These are phyloP conservation scores for Stegana nigrithorax DNA, from an alignment of 2,888 invertebrate genomes.

Conservation along the genomic window DNA sequence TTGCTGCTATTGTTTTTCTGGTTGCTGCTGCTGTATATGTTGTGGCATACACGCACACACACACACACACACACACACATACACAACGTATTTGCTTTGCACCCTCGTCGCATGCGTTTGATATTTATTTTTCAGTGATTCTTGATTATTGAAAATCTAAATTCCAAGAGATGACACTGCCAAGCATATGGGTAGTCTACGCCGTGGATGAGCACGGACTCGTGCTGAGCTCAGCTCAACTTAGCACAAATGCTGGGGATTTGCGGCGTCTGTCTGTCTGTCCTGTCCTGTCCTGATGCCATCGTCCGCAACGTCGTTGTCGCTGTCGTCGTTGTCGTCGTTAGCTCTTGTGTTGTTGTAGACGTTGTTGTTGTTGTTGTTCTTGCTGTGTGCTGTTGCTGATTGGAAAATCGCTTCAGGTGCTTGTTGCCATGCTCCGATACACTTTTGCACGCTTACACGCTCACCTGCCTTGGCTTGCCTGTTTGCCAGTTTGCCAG, in stretches of 20 bases:
- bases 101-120: background rate
- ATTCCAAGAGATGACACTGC: conserved; percentile 43
- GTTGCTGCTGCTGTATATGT: background rate
- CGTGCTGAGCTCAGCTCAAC: conserved; percentile 11
- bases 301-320: too few relatives aligned
- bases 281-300: too few relatives aligned
- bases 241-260: background rate
- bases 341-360: background rate
- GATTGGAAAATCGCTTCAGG: conserved; percentile 24
- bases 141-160: conserved; percentile 60
- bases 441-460: background rate
- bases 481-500: conserved; percentile 12
- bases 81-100: too few relatives aligned
- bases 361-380: background rate
- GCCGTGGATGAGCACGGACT: background rate
- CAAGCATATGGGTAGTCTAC: background rate
- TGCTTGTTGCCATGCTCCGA: conserved; percentile 3
- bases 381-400: too few relatives aligned
- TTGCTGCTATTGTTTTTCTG: background rate
- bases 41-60: background rate
- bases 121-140: conserved; percentile 54
- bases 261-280: background rate
- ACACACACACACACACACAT: too few relatives aligned
- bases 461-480: background rate
- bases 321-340: too few relatives aligned